A percentile compares a stretch with the other conserved stretches of the same genome.
phyloP scores from a whole-genome alignment of 2,888 invertebrate species.

The Plebejus anna region DNA sequence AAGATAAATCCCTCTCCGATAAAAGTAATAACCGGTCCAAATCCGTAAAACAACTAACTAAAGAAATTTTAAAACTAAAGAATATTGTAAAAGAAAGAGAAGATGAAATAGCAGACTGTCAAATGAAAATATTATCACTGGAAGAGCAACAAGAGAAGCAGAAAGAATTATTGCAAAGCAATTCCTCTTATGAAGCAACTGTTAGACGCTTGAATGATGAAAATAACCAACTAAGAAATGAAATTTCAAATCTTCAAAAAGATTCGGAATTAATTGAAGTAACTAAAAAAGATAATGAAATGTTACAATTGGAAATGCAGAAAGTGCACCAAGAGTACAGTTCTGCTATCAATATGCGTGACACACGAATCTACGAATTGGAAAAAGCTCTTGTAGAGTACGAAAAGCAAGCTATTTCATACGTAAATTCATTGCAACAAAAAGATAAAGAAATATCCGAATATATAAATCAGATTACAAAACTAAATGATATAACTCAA shows the following conservation, averaged over 20 bases:
- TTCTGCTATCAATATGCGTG: constrained; percentile 58
- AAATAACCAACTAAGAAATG: constrained; percentile 62
- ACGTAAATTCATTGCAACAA: constrained; percentile 63
- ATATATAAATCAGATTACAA: constrained; percentile 76
- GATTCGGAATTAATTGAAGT: constrained; percentile 52
- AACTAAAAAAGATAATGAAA: constrained; percentile 52
- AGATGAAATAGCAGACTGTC: constrained; percentile 72
- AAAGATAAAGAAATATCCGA: constrained; percentile 72
- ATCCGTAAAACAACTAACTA: constrained; percentile 72
- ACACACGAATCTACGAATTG: constrained; percentile 70
- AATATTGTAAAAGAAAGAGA: constrained; percentile 76
- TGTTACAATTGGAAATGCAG: constrained; percentile 57
- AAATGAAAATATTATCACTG: constrained; percentile 74
- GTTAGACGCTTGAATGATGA: constrained; percentile 65
- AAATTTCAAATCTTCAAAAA: constrained; percentile 55
- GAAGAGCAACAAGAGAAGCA: constrained; percentile 74
- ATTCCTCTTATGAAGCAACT: constrained; percentile 60
- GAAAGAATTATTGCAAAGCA: constrained; percentile 55
- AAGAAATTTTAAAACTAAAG: constrained; percentile 74
- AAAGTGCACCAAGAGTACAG: constrained; percentile 63
- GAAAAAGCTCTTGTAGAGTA: constrained; percentile 71
- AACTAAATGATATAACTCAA: constrained; percentile 74
- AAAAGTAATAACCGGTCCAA: constrained; percentile 63
- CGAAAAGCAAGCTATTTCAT: constrained; percentile 70
- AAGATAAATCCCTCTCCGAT: constrained; percentile 60